These are phyloP conservation scores for Anolis apletophallus DNA, from an alignment of 2,797 vertebrate species.

Conservation along the genomic window DNA sequence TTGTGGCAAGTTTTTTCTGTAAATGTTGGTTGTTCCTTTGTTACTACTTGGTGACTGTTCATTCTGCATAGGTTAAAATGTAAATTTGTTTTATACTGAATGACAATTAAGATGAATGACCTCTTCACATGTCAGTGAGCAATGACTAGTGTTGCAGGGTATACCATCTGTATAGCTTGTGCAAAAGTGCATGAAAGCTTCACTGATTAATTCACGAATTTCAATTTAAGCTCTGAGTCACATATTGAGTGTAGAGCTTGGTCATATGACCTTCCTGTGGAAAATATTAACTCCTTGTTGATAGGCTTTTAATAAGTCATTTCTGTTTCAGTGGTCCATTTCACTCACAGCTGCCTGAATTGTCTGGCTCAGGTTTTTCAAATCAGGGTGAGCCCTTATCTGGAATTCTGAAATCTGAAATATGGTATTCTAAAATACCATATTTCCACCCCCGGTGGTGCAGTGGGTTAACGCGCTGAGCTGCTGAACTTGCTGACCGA, in stretches of 20 bases:
- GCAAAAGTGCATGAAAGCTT: background rate
- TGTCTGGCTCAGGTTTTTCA: background rate
- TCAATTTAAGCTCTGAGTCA: constrained; percentile 26
- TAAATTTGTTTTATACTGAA: background rate
- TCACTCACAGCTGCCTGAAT: background rate
- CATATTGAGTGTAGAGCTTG: constrained; percentile 6
- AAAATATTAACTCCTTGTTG: constrained; percentile 16
- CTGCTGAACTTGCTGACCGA: too few species aligned
- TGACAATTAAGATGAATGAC: constrained; percentile 21
- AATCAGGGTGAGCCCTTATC: too few species aligned
- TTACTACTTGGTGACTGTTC: background rate
- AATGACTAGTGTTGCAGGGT: constrained; percentile 10
- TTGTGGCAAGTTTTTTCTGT: background rate
- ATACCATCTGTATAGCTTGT: background rate
- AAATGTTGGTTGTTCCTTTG: background rate
- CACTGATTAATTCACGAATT: constrained; percentile 21
- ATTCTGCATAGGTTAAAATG: constrained; percentile 5
- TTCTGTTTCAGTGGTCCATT: background rate
- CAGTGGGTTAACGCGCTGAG: too few species aligned
- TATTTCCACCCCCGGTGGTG: too few species aligned
- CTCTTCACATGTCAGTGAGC: constrained; percentile 33
- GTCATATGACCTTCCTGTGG: constrained; percentile 6
- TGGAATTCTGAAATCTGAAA: too few species aligned
- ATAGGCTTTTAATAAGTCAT: background rate
- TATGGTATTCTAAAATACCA: too few species aligned